These are phyloP conservation scores for Patella ulyssiponensis DNA, from an alignment of 2,888 invertebrate species.

Conservation along the genomic window DNA sequence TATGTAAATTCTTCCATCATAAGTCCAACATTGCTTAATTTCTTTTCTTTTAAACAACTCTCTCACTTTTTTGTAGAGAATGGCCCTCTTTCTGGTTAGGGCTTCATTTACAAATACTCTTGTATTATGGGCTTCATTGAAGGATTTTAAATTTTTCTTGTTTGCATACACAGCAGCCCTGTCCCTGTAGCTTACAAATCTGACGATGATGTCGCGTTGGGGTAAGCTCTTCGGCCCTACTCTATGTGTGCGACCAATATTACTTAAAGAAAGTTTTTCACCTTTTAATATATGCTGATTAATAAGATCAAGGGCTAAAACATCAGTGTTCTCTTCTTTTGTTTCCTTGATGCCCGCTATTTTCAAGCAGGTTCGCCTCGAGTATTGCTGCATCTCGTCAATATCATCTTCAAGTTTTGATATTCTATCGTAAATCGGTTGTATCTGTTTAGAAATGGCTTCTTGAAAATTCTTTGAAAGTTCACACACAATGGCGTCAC, in stretches of 20 bases:
- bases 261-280: neutral
- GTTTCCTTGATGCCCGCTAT: neutral
- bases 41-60: neutral
- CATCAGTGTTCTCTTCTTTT: neutral
- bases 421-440: neutral
- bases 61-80: neutral
- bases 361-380: neutral
- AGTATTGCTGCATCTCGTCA: neutral
- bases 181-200: neutral
- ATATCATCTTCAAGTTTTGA: neutral
- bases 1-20: neutral
- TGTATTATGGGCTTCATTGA: neutral
- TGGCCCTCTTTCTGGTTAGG: neutral
- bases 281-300: neutral
- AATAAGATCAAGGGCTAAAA: neutral
- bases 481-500: neutral
- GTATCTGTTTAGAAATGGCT: neutral
- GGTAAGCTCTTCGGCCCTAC: neutral
- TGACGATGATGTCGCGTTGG: neutral
- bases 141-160: neutral
- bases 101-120: neutral
- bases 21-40: neutral
- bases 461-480: neutral
- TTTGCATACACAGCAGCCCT: neutral
- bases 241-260: slow-evolving; percentile 3